A percentile compares a stretch with the other conserved stretches of the same genome.
These are phyloP conservation scores for Nesometra sesokonis DNA, from an alignment of 35 echinoderm and acorn worm species.

Conservation along the genomic window DNA sequence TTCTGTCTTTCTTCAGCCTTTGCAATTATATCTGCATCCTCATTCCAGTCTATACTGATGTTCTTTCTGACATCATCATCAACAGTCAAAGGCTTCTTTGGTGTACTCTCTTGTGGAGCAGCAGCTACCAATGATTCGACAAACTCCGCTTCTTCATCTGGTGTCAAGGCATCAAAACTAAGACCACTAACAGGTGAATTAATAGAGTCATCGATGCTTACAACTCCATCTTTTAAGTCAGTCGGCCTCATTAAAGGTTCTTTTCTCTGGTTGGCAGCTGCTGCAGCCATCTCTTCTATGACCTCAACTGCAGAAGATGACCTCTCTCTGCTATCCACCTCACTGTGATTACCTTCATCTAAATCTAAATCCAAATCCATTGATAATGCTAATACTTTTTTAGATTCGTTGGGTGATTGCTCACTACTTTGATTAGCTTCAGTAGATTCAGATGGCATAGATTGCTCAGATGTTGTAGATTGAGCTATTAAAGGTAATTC, in stretches of 20 bases:
- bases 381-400: not conserved
- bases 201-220: not conserved
- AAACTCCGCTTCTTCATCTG: not conserved
- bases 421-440: not conserved
- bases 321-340: not conserved
- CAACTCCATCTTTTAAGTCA: not conserved
- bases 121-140: not conserved
- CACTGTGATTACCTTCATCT: not conserved
- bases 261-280: not conserved
- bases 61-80: not conserved
- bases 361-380: not conserved
- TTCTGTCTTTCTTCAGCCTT: not conserved
- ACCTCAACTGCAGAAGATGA: not conserved
- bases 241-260: not conserved
- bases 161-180: not conserved
- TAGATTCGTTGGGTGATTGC: not conserved
- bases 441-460: not conserved
- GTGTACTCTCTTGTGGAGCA: not conserved
- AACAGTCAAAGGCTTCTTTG: not conserved
- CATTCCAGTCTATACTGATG: not conserved
- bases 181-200: not conserved
- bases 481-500: not conserved
- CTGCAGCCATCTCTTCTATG: not conserved
- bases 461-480: not conserved
- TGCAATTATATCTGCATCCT: not conserved